Base-by-base conservation (phyloP, 2,797 vertebrate genomes). In the Dryobates pubescens region DNA sequence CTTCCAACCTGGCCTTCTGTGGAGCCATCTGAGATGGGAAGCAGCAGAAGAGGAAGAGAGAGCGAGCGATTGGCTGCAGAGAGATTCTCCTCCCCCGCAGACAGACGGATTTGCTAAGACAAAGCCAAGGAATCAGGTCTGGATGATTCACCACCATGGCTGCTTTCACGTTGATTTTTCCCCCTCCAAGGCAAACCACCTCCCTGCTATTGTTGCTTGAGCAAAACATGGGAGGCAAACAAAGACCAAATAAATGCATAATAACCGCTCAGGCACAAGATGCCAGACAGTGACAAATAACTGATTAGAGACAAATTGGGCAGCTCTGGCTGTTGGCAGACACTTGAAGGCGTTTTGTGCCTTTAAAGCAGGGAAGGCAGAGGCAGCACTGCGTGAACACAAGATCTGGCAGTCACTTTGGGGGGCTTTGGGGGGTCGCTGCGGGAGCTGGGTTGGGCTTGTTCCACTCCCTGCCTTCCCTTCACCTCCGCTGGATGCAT, bases 261-360 rank as follows among this genome's bases (percentile, higher is more conserved):
- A 81, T 61, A 91, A 79, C 27, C 45, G 54, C 23, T 67, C 22
- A 85, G 69, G 80, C n/a, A 86, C 38, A 70, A 73, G 59, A 86
- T 20, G 58, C 81, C 78, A 94, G 84, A 72, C 74, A 91, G 56
- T 54, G 73, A 95, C 77, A 97, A 97, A 95, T 73, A 93, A 93
- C 26, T 80, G 82, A 94, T 89, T 83, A 95, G 93, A 95, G 86
- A 78, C 76, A 90, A 97, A 95, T 54, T 86, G 82, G 54, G 64
- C 53, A 84, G 83, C 26, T 56, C 79, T 36, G 29, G 41, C 81
- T 77, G 20, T 54, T 8, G 59, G 84, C 77, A 93, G 54, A 83
- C 91, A 82, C 43, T 69, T 62, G 79, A 92, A 90, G 75, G 88
- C 56, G 65, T 79, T 90, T 18, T 83, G 93, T 80, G 67, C 54